These are phyloP conservation scores for Thamnophis sirtalis DNA, from an alignment of 2,113 vertebrate genomes.

Conservation along the genomic window DNA sequence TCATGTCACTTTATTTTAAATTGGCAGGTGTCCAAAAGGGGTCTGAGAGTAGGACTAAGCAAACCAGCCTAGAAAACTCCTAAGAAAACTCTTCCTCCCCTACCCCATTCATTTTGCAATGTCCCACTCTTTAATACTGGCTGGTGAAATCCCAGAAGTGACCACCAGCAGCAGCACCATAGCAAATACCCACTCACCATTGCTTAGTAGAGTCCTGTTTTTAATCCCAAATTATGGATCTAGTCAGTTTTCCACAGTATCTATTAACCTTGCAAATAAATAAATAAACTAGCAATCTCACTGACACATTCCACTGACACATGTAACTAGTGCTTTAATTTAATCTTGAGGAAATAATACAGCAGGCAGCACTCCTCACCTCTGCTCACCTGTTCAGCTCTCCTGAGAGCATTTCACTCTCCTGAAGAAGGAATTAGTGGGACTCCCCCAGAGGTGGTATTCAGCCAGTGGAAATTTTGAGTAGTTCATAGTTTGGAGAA, in stretches of 20 bases:
- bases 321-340: background rate
- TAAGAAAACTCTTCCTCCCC: background rate
- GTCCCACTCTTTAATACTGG: background rate
- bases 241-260: background rate
- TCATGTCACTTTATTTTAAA: background rate
- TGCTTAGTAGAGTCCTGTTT: background rate
- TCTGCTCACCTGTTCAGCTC: background rate
- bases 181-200: background rate
- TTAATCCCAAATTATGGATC: background rate
- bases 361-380: background rate
- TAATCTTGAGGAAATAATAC: background rate
- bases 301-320: background rate
- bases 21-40: background rate
- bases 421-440: background rate
- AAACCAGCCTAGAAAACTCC: background rate
- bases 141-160: background rate
- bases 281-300: background rate
- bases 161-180: background rate
- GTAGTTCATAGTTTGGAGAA: too few species aligned
- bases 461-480: too few species aligned
- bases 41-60: background rate
- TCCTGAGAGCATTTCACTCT: background rate
- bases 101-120: background rate
- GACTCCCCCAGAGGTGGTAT: background rate
- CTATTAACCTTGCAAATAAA: background rate